These are phyloP conservation scores for Crotalus horridus DNA, from an alignment of 2,113 vertebrate genomes.

Conservation along the genomic window DNA sequence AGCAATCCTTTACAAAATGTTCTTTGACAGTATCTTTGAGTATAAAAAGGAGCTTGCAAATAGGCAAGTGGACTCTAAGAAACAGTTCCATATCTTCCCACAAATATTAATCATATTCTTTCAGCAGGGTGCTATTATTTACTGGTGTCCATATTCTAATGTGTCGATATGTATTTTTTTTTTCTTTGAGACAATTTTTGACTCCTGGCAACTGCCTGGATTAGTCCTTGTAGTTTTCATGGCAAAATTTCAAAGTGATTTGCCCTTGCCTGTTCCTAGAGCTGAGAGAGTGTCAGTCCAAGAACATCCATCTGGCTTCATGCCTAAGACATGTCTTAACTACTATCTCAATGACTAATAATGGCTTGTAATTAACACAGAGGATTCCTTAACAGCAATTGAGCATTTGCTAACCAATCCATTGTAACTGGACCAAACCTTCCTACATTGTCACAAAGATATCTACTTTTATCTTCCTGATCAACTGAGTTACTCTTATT, in stretches of 20 bases:
- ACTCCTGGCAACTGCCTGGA: too few relatives aligned
- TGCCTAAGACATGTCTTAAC: too few relatives aligned
- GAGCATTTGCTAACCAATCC: not conserved
- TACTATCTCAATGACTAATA: not conserved
- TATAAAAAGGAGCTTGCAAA: conserved; percentile 29
- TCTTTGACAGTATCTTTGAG: not conserved
- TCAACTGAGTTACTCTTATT: conserved; percentile 5
- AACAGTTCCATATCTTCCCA: conserved; percentile 42
- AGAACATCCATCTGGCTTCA: too few relatives aligned
- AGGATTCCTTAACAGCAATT: conserved; percentile 16
- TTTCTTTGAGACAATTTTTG: too few relatives aligned
- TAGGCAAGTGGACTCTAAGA: conserved; percentile 10
- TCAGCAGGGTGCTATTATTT: not conserved
- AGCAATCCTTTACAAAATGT: not conserved
- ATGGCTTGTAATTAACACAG: not conserved
- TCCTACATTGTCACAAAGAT: not conserved
- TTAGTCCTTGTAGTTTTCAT: too few relatives aligned
- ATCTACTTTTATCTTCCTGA: not conserved
- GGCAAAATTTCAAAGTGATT: too few relatives aligned
- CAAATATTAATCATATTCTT: conserved; percentile 25
- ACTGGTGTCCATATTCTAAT: conserved; percentile 36
- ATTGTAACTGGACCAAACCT: not conserved
- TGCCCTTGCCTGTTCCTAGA: too few relatives aligned
- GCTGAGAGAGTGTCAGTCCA: too few relatives aligned
- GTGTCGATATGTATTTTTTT: conserved; percentile 16